Conservation (phyloP, 92 coral and sea anemone species). For the Epizoanthus scotinus region DNA sequence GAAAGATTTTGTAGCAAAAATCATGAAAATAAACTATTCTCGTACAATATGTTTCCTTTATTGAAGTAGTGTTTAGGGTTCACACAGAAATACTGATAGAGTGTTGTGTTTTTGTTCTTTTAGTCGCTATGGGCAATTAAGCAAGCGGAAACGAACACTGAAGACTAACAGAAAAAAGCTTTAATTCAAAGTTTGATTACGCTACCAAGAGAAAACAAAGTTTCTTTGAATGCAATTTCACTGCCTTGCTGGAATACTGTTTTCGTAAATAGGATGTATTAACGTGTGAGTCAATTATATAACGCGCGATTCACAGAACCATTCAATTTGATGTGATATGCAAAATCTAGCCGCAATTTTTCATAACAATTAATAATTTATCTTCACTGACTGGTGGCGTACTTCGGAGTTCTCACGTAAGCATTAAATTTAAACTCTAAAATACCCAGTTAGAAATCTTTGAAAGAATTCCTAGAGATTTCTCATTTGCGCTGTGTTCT, state of each 20-base stretch:
- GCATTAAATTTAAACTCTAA: neutral
- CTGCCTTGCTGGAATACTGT: neutral
- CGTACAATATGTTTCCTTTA: slow-evolving; percentile 4
- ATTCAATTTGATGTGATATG: slow-evolving; percentile 18
- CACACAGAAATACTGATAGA: slow-evolving; percentile 25
- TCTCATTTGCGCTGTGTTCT: neutral
- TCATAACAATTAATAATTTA: slow-evolving; percentile 34
- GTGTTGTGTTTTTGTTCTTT: neutral
- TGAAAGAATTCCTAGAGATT: neutral
- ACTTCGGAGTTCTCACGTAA: slow-evolving; percentile 7
- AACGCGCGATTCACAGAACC: neutral
- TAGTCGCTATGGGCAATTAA: slow-evolving; percentile 21
- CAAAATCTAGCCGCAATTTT: slow-evolving; percentile 13
- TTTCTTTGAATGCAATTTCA: neutral
- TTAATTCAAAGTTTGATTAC: neutral
- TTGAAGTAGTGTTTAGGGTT: neutral
- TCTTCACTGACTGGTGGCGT: slow-evolving; percentile 30
- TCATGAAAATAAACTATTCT: slow-evolving; percentile 33
- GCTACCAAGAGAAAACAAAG: neutral
- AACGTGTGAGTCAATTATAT: slow-evolving; percentile 2
- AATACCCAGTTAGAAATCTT: neutral
- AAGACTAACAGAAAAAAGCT: neutral
- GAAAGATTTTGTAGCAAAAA: slow-evolving; percentile 38
- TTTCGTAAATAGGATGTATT: neutral
- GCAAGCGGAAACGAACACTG: slow-evolving; percentile 15